A percentile compares a stretch with the other conserved stretches of the same genome.
Conservation (phyloP, 2,888 invertebrate species). For the Belgica antarctica region DNA sequence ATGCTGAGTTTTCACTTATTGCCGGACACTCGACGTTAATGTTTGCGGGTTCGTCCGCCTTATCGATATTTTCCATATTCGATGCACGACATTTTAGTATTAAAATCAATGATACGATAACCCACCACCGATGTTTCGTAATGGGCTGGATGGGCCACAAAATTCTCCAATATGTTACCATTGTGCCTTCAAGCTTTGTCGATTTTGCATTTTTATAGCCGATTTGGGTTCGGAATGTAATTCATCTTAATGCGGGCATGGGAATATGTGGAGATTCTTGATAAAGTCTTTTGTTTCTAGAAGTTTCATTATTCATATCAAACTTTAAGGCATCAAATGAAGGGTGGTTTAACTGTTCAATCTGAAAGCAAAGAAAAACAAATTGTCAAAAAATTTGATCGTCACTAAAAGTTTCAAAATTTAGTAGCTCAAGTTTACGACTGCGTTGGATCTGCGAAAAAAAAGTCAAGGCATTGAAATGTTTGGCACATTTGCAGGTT, state of each 20-base stretch:
- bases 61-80: constrained; percentile 18
- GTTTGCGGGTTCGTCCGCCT: constrained; percentile 46
- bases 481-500: no score
- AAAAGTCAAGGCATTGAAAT: no score
- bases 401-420: constrained; percentile 1
- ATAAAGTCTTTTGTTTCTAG: neutral
- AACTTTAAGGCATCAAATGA: constrained; percentile 8
- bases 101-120: neutral
- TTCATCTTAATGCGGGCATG: neutral
- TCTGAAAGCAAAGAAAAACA: constrained; percentile 15
- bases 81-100: constrained; percentile 7
- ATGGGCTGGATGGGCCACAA: constrained; percentile 39
- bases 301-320: constrained; percentile 24
- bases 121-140: constrained; percentile 1
- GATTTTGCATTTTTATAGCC: constrained; percentile 13
- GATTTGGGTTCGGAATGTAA: constrained; percentile 1
- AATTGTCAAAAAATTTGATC: constrained; percentile 1
- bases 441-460: no score
- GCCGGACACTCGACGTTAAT: constrained; percentile 72
- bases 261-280: neutral
- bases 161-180: constrained; percentile 43
- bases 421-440: no score
- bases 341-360: neutral
- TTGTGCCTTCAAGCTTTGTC: constrained; percentile 34
- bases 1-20: constrained; percentile 73